phyloP scores from a whole-genome alignment of 2,113 vertebrate genomes.

The Etheostoma cragini region DNA sequence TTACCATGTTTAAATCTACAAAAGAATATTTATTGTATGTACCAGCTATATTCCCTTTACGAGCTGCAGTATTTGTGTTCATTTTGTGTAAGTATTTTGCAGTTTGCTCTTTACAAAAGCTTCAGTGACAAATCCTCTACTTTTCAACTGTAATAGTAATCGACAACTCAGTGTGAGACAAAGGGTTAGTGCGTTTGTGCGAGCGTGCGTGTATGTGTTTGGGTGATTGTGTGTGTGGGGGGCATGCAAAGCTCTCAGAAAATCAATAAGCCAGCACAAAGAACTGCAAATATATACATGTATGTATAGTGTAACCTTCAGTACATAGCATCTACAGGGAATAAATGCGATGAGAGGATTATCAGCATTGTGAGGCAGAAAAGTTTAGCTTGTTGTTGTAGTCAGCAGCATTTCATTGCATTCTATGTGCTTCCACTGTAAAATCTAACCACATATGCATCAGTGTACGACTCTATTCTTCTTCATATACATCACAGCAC shows the following conservation, averaged over 20 bases:
- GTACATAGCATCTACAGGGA: constrained; percentile 6
- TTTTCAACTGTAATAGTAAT: constrained; percentile 42
- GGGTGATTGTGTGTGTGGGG: not conserved
- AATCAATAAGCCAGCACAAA: constrained; percentile 44
- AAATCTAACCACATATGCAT: not conserved
- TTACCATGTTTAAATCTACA: not conserved
- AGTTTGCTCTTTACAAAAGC: constrained; percentile 41
- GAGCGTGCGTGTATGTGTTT: not conserved
- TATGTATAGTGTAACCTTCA: constrained; percentile 27
- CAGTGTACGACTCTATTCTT: not conserved
- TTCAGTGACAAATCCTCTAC: constrained; percentile 47
- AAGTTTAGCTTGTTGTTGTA: not conserved
- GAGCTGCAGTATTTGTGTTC: constrained; percentile 2
- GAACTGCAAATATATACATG: constrained; percentile 22
- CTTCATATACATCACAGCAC: not conserved
- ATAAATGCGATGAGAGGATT: constrained; percentile 22
- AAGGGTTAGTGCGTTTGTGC: constrained; percentile 48
- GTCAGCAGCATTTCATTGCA: not conserved
- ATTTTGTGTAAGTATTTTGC: constrained; percentile 4
- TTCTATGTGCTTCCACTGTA: not conserved
- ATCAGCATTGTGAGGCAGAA: not conserved
- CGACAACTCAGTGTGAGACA: constrained; percentile 52
- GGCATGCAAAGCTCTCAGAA: constrained; percentile 34
- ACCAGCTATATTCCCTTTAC: constrained; percentile 10
- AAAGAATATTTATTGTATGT: constrained; percentile 10